Conservation (phyloP, 2,888 invertebrate genomes). For the Hymenopus coronatus region DNA sequence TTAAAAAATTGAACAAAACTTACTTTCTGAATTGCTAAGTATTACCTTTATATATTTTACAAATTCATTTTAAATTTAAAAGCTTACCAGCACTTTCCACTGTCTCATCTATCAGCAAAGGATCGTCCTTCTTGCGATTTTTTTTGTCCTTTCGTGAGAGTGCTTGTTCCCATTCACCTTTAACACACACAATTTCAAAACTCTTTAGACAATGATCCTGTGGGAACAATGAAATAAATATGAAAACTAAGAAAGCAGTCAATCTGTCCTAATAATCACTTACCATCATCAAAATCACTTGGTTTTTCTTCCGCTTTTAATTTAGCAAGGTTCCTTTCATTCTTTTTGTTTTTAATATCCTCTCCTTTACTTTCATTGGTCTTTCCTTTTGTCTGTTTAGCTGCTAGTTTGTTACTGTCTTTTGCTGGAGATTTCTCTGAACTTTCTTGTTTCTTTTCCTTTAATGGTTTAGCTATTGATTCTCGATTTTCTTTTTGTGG, state of each 20-base stretch:
- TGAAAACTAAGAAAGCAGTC: not conserved
- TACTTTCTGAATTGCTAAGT: too few relatives aligned
- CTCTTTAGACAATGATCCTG: not conserved
- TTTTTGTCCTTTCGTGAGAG: constrained; percentile 70
- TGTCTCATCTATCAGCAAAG: not conserved
- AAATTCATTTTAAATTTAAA: not conserved
- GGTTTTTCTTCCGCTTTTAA: constrained; percentile 62
- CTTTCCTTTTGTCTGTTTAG: constrained; percentile 54
- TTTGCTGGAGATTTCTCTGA: constrained; percentile 42
- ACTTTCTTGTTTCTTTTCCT: constrained; percentile 45
- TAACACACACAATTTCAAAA: constrained; percentile 11
- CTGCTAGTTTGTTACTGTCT: constrained; percentile 38
- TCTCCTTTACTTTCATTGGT: constrained; percentile 40
- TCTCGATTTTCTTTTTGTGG: constrained; percentile 47
- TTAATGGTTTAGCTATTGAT: constrained; percentile 32
- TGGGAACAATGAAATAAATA: too few relatives aligned
- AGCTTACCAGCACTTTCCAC: not conserved
- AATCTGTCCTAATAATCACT: not conserved
- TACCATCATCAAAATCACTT: constrained; percentile 68
- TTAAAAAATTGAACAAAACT: too few relatives aligned
- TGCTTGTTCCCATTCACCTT: constrained; percentile 68
- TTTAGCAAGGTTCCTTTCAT: constrained; percentile 48
- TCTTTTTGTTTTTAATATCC: constrained; percentile 59
- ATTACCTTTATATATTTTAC: too few relatives aligned
- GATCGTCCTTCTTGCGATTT: constrained; percentile 57